Base-by-base conservation (phyloP, 1,140 invertebrate genomes). In the Leptinotarsa defecta region DNA sequence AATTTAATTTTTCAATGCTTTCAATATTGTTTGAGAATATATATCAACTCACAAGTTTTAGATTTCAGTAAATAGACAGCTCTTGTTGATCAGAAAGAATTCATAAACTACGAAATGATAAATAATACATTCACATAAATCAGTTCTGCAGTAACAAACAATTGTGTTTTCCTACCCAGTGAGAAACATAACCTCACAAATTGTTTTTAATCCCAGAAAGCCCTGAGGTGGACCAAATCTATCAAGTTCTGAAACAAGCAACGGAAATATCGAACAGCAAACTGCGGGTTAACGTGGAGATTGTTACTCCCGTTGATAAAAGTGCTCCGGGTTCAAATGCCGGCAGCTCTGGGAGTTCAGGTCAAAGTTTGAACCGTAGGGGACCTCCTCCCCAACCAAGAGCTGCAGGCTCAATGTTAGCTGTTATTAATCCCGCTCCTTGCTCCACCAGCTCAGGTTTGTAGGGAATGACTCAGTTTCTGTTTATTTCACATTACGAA, bases 161-260 rank as follows among this genome's bases (percentile, higher is more conserved):
- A 43, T 43, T 43, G 34, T 43, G 34, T 11, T 43, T 43, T 11
- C 11, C 34, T 11, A 43, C 8, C 8, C 52, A 57, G 15, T 57
- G 52, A 57, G 6, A 57, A 57, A 57, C n/a, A 57, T 57, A 43
- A 43, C 34, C 52, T 57, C 52, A 57, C 52, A 19, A 57, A 57
- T 57, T 15, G 13, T 57, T 57, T 57, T 57, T 57, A 57, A 57
- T 57, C 61, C n/a, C 73, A 75, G 76, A 77, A 75, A 43, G 48
- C 11, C 67, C 74, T 61, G 80, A 81, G 69, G 80, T 95, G 88
- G 95, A 96, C 89, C 91, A 93, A 87, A 95, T 94, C 84, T 96
- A 96, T 89, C 94, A 95, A 89, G 94, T 96, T 84, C 90, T 97
- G 88, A 96, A 96, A 90, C 93, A 95, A 87, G 95, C 94, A 81